Evolutionary conservation across 1,140 invertebrate genomes (phyloP), one percentile per base, ranked within the genome.

Genomic region (Cyclargus thomasi): DNA sequence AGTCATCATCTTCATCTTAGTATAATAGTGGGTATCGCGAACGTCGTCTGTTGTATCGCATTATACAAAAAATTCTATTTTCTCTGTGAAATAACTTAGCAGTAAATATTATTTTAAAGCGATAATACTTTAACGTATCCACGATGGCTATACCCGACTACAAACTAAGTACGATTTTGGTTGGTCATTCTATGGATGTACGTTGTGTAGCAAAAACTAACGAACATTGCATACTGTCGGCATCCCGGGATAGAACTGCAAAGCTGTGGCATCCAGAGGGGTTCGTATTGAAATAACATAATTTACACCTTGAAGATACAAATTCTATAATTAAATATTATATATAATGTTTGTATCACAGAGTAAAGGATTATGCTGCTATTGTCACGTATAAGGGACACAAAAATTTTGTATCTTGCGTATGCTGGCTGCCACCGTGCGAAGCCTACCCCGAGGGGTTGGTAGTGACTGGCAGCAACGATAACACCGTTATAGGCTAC

Each of bases 381-480:
- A 92, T 92, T 6, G 92, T 94, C 67, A 94, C 94, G 2, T 94
- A 97, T 74, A 93, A 92, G 74, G 96, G 97, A 35, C 97, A 98
- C 77, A 94, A 92, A 64, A 97, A 97, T 79, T 98, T 97, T 88
- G 95, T 99, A 0, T 95, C 94, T 1, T 94, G 94, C 74, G 94
- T 98, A 0, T 95, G 94, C 80, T 94, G 94, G 73, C 80, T 97
- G 72, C 92, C 94, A 57, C 94, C 95, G 4, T 93, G 92, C 70
- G 84, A 93, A 69, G 89, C 92, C 18, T 94, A 93, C 85, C 95
- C 95, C 6, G 92, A 94, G 35, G 97, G 97, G 18, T 82, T 97
- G 2, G 95, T 98, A 74, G 88, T 97, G 2, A 98, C 97, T 29
- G 97, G 97, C 10, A 96, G 97, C 74, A 96, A 98, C 90, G 97